Base-by-base conservation (phyloP, 2,797 vertebrate genomes). In the Valencia hispanica region DNA sequence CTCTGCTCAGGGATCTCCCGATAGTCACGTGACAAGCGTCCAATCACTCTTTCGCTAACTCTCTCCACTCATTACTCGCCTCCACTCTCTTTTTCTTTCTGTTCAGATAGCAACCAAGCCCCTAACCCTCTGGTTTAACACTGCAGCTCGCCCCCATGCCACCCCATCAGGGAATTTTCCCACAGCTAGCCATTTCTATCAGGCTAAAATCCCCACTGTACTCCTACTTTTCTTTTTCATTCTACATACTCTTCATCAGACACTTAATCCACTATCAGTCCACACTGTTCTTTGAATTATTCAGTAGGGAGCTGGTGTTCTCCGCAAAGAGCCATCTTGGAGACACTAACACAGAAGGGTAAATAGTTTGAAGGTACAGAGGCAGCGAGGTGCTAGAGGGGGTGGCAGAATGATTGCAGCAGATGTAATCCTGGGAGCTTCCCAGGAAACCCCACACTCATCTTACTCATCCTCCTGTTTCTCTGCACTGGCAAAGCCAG, bases 391-490 rank as follows among this genome's bases (percentile, higher is more conserved):
- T 72, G 53, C 72, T 11, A 74, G 50, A 22, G 50, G 77, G 36
- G 41, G 66, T 27, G 83, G 79, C 18, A 57, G 88, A 93, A 83
- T 86, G 90, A 93, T 84, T 78, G 92, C 77, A 91, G 79, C 91
- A 94, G 90, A 87, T 94, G 92, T 91, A 81, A 48, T 79, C 79
- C 86, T 78, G 87, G 87, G 90, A 90, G 91, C 91, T 90, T 92
- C 93, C 85, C 80, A 92, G 92, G 89, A 93, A 93, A 91, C 87
- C 86, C 92, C 90, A 87, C 73, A 88, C 91, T 91, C 71, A 48
- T 88, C 90, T 89, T 90, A 73, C 79, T 88, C 84, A 47, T 74
- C 74, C 73, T 85, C 86, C 74, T 84, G 85, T 75, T 79, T 78
- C 77, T 81, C 80, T 18, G 0, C 30, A 59, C 83, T 76, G 79